A percentile compares a stretch with the other conserved stretches of the same genome.
phyloP scores from a whole-genome alignment of 2,888 invertebrate genomes.

The Erebia aethiops region DNA sequence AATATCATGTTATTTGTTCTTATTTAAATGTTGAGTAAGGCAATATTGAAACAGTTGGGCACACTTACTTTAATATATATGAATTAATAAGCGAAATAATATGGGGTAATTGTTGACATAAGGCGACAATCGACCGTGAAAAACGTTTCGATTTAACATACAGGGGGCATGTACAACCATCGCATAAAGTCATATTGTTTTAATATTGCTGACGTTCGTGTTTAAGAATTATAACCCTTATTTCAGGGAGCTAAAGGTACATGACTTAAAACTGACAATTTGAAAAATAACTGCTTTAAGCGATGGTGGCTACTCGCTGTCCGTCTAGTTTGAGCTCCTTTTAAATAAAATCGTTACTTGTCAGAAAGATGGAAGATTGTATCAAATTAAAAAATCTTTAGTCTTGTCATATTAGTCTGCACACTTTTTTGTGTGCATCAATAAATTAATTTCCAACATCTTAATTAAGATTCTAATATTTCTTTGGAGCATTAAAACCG shows the following conservation, averaged over 20 bases:
- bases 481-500: conserved; percentile 37
- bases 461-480: conserved; percentile 41
- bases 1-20: too few species aligned
- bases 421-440: conserved; percentile 11
- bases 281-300: too few species aligned
- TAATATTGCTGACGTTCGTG: too few species aligned
- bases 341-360: background rate
- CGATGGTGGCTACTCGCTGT: too few species aligned
- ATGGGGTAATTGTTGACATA: background rate
- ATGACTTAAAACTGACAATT: too few species aligned
- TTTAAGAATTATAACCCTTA: too few species aligned
- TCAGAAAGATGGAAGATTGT: background rate
- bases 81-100: background rate
- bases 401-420: background rate
- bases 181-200: too few species aligned
- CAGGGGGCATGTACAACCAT: too few species aligned
- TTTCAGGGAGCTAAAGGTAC: too few species aligned
- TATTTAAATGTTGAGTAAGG: background rate
- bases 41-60: conserved; percentile 6
- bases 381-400: background rate
- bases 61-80: background rate
- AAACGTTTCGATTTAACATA: background rate
- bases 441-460: conserved; percentile 41
- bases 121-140: background rate
- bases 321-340: background rate